A percentile compares a stretch with the other conserved stretches of the same genome.
Evolutionary conservation across 2,113 vertebrate species (phyloP).

Genomic region (Tenebrosternarchus preto): DNA sequence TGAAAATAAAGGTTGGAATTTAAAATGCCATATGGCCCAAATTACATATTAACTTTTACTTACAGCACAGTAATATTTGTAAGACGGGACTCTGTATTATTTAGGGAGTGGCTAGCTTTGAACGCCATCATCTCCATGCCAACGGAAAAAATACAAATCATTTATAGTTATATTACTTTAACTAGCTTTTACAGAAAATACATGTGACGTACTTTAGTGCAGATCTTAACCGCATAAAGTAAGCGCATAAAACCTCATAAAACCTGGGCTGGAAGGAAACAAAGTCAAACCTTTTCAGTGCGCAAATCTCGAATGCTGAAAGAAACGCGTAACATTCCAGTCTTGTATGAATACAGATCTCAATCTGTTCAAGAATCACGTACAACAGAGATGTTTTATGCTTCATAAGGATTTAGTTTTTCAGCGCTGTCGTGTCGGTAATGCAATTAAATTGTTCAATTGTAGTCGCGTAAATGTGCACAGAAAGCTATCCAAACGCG

Average conservation of each 20-base stretch:
- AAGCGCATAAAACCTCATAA: slow-evolving; percentile 49
- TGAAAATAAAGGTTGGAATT: slow-evolving; percentile 77
- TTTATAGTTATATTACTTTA: slow-evolving; percentile 63
- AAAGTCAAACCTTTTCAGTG: slow-evolving; percentile 49
- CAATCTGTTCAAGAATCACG: not conserved
- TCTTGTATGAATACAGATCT: not conserved
- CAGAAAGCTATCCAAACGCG: slow-evolving; percentile 70
- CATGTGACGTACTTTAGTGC: slow-evolving; percentile 60
- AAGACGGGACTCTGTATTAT: slow-evolving; percentile 61
- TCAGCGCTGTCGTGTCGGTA: not conserved
- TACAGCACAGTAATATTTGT: slow-evolving; percentile 70
- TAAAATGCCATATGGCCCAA: slow-evolving; percentile 89
- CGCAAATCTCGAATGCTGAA: slow-evolving; percentile 64
- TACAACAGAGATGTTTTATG: slow-evolving; percentile 7
- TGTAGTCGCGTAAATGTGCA: slow-evolving; percentile 70
- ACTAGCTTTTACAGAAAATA: slow-evolving; percentile 45
- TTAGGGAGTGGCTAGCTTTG: slow-evolving; percentile 59
- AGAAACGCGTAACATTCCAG: not conserved
- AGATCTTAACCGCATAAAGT: slow-evolving; percentile 47
- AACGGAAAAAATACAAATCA: slow-evolving; percentile 68
- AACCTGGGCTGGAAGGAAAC: slow-evolving; percentile 4
- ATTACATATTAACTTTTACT: slow-evolving; percentile 90
- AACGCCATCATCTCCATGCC: slow-evolving; percentile 77
- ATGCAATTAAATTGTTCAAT: slow-evolving; percentile 30
- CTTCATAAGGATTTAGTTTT: not conserved